phyloP scores from a whole-genome alignment of 2,797 vertebrate species.

The Microctenopoma lineatum region DNA sequence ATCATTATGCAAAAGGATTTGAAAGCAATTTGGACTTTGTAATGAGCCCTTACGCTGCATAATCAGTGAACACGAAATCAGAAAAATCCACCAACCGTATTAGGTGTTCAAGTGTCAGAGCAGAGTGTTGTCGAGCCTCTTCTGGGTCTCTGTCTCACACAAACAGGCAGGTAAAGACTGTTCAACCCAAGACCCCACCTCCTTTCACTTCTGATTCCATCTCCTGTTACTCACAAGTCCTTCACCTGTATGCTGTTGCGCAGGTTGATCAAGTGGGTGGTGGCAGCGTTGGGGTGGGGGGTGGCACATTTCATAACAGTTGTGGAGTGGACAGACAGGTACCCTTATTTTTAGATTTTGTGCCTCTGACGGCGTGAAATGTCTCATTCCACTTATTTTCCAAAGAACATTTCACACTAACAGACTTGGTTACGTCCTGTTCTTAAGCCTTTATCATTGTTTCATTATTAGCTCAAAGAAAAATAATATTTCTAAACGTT shows the following conservation, averaged over 20 bases:
- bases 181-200: conserved; percentile 35
- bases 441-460: neutral
- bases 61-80: conserved; percentile 20
- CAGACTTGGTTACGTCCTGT: too few species aligned
- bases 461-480: conserved; percentile 1
- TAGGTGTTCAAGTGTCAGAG: conserved; percentile 19
- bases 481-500: conserved; percentile 9
- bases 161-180: conserved; percentile 7
- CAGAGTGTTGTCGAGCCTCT: conserved; percentile 12
- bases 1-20: conserved; percentile 62
- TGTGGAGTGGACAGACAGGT: conserved; percentile 4
- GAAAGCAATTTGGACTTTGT: conserved; percentile 48
- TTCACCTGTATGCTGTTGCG: conserved; percentile 33
- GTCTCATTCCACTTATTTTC: conserved; percentile 27
- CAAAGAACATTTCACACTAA: neutral
- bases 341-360: conserved; percentile 8
- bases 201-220: conserved; percentile 30
- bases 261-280: conserved; percentile 29
- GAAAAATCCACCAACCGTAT: conserved; percentile 6
- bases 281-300: too few species aligned
- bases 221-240: conserved; percentile 20
- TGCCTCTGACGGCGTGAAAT: conserved; percentile 6
- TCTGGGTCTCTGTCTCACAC: conserved; percentile 10
- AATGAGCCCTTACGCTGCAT: conserved; percentile 43
- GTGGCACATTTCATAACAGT: conserved; percentile 3